These are phyloP conservation scores for Palythoa grandiflora DNA, from an alignment of 92 coral and sea anemone species.

Conservation along the genomic window DNA sequence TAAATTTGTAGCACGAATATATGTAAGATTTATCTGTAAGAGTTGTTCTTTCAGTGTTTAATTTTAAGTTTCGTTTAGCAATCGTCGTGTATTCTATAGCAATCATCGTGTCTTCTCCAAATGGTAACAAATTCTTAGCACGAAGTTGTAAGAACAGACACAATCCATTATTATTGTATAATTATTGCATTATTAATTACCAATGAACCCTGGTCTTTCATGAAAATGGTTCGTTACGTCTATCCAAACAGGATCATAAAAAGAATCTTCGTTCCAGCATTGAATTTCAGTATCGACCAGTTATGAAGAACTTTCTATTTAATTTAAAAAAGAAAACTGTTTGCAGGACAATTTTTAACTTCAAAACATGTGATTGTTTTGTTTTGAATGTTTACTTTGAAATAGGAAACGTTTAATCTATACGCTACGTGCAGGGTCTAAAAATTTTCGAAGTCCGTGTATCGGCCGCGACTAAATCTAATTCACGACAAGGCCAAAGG, in stretches of 20 bases:
- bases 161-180: neutral
- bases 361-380: constrained; percentile 35
- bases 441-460: constrained; percentile 37
- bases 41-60: neutral
- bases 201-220: neutral
- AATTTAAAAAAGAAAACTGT: constrained; percentile 3
- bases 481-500: neutral
- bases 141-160: neutral
- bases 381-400: constrained; percentile 36
- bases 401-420: constrained; percentile 15
- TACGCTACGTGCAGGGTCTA: constrained; percentile 1
- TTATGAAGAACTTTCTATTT: constrained; percentile 2
- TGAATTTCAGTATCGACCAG: neutral
- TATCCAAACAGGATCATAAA: neutral
- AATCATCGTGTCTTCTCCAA: too few species aligned
- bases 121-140: neutral
- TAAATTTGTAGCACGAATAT: neutral
- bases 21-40: neutral
- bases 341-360: constrained; percentile 12
- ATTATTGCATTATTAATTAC: neutral
- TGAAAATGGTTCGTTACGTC: neutral
- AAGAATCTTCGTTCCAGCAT: neutral
- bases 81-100: neutral
- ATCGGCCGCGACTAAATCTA: neutral
- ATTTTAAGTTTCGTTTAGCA: neutral